These are phyloP conservation scores for Ageneiosus marmoratus DNA, from an alignment of 2,113 vertebrate genomes.

Conservation along the genomic window DNA sequence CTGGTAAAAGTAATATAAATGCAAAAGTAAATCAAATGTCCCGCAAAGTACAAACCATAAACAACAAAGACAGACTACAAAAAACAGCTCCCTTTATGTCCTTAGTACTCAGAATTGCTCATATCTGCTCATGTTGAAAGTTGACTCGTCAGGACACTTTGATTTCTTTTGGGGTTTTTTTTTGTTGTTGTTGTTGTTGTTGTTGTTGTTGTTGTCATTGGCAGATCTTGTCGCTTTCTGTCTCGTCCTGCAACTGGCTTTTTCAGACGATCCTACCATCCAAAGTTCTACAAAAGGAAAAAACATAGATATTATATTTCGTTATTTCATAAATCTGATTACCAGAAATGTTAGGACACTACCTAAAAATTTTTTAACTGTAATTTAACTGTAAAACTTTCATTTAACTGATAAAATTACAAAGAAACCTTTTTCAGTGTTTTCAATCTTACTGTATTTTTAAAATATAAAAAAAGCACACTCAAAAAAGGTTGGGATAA, in stretches of 20 bases:
- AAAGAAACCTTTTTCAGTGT: no score
- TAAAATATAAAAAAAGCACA: no score
- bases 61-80: not conserved
- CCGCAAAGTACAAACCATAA: constrained; percentile 7
- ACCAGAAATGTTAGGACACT: no score
- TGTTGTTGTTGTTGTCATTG: not conserved
- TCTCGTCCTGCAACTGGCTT: constrained; percentile 8
- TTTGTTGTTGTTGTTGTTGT: not conserved
- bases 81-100: not conserved
- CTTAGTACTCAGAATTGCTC: not conserved
- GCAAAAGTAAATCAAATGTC: not conserved
- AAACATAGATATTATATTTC: constrained; percentile 3
- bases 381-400: no score
- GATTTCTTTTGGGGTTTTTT: not conserved
- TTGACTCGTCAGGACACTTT: constrained; percentile 1
- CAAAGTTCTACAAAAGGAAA: constrained; percentile 22
- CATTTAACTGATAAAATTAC: no score
- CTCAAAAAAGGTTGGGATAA: no score
- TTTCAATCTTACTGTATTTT: no score
- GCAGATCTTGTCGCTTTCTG: not conserved
- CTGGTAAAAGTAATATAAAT: not conserved
- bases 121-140: constrained; percentile 6
- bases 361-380: no score
- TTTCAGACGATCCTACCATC: constrained; percentile 13
- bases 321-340: no score